A percentile compares a stretch with the other conserved stretches of the same genome.
Conservation (phyloP, 2,888 invertebrate genomes). For the Phorcus lineatus region DNA sequence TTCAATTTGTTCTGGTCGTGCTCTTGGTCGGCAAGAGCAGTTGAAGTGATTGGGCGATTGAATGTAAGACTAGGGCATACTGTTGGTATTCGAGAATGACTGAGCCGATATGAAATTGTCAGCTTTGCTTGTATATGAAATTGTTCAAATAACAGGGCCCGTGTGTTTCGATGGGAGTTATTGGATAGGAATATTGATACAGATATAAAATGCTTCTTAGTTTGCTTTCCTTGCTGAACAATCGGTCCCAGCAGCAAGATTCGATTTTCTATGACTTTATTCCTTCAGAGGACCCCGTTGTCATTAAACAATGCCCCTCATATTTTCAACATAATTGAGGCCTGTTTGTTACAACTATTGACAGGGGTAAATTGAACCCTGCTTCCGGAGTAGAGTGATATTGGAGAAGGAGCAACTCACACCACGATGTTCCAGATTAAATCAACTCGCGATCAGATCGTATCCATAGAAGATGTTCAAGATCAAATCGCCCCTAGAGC, state of each 20-base stretch:
- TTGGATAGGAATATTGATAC: constrained; percentile 22
- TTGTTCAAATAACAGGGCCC: constrained; percentile 20
- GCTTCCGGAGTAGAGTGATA: constrained; percentile 10
- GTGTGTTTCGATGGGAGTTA: constrained; percentile 11
- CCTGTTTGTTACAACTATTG: constrained; percentile 3
- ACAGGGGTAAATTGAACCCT: constrained; percentile 22
- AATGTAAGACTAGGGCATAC: constrained; percentile 2
- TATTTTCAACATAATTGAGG: constrained; percentile 22
- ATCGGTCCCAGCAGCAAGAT: constrained; percentile 15
- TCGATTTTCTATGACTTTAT: constrained; percentile 24
- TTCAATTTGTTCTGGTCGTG: constrained; percentile 7
- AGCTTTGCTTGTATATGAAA: constrained; percentile 24
- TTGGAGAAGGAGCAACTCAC: background rate
- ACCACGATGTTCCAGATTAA: no score
- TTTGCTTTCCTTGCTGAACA: constrained; percentile 11
- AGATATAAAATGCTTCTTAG: constrained; percentile 16
- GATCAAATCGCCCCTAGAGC: no score
- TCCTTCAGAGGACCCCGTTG: background rate
- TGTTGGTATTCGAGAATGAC: constrained; percentile 1
- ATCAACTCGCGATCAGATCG: no score
- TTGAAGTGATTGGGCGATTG: constrained; percentile 4
- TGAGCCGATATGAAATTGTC: constrained; percentile 7
- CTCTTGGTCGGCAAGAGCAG: background rate
- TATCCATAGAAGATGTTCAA: no score
- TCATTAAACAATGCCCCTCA: constrained; percentile 19